phyloP scores from a whole-genome alignment of 2,888 invertebrate genomes.

The Cacoxenus indagator region DNA sequence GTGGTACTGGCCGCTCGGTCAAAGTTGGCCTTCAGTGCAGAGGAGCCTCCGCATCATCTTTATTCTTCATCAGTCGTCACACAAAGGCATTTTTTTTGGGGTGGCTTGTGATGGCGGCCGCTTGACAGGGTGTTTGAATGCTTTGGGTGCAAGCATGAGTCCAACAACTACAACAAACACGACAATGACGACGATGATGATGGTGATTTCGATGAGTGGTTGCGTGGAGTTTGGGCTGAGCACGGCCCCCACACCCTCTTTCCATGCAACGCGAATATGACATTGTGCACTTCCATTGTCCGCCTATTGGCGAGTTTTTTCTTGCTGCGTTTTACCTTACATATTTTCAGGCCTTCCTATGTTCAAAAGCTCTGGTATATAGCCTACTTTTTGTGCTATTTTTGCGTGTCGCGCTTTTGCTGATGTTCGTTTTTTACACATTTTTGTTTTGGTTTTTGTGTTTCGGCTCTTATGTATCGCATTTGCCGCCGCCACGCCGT shows the following conservation, averaged over 20 bases:
- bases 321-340: conserved; percentile 30
- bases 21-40: background rate
- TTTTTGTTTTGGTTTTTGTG: conserved; percentile 66
- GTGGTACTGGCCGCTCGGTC: background rate
- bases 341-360: conserved; percentile 45
- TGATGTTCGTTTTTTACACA: conserved; percentile 54
- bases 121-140: conserved; percentile 15
- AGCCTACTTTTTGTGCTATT: conserved; percentile 51
- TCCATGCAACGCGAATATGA: background rate
- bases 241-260: background rate
- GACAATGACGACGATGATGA: conserved; percentile 1
- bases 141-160: background rate
- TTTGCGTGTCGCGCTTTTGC: conserved; percentile 30
- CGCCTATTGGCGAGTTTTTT: background rate
- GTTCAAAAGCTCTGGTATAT: background rate
- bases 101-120: conserved; percentile 3
- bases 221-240: background rate
- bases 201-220: background rate
- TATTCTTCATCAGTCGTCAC: background rate
- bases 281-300: conserved; percentile 23
- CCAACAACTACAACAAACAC: background rate
- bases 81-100: background rate
- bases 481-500: conserved; percentile 14
- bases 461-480: conserved; percentile 48
- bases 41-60: background rate